Conservation (phyloP, 2,797 vertebrate species). For the Siniperca scherzeri region DNA sequence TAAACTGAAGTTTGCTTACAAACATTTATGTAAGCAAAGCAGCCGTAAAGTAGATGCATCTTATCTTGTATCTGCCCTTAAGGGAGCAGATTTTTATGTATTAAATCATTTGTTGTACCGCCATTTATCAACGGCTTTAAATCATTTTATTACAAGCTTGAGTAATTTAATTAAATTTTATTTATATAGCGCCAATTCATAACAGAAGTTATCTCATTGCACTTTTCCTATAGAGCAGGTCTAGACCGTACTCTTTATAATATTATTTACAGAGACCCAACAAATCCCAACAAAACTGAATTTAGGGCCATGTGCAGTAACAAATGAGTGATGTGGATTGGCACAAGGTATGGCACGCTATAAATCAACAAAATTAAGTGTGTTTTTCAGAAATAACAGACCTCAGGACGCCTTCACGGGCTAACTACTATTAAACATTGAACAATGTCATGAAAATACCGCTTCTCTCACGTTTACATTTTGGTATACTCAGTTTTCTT, state of each 20-base stretch:
- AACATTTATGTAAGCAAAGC: slow-evolving; percentile 6
- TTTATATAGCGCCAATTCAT: too few species aligned
- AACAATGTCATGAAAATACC: background rate
- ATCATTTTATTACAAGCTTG: slow-evolving; percentile 27
- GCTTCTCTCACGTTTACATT: background rate
- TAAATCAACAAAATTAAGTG: background rate
- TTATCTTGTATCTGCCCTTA: background rate
- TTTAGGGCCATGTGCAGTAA: slow-evolving; percentile 23
- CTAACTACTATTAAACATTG: background rate
- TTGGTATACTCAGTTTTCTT: background rate
- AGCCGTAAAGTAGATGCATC: background rate
- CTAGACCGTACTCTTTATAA: too few species aligned
- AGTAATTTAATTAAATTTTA: background rate
- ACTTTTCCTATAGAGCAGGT: too few species aligned
- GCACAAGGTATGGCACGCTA: slow-evolving; percentile 2
- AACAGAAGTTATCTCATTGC: too few species aligned
- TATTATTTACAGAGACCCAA: too few species aligned
- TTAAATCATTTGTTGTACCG: slow-evolving; percentile 6
- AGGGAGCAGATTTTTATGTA: slow-evolving; percentile 12
- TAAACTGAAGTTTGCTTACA: too few species aligned
- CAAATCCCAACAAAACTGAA: too few species aligned
- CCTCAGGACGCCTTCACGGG: too few species aligned
- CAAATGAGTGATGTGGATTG: slow-evolving; percentile 20
- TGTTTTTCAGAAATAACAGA: too few species aligned
- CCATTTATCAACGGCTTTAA: slow-evolving; percentile 11